phyloP scores from a whole-genome alignment of 64 coral and sea anemone genomes.

The Astreopora myriophthalma region DNA sequence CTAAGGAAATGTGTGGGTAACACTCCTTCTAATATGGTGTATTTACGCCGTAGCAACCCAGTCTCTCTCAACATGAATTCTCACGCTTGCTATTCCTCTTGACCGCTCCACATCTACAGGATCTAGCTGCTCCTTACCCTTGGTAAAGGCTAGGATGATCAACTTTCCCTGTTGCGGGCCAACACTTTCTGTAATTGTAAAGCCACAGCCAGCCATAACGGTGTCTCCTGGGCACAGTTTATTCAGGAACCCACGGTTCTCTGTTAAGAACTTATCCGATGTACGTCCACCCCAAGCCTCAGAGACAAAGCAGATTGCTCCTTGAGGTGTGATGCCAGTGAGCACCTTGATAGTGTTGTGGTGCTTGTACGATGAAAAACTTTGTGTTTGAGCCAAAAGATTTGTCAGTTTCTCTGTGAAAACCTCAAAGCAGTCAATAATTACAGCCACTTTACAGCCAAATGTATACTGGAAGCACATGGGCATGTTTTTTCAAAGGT shows the following conservation, averaged over 20 bases:
- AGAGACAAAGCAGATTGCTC: too few relatives aligned
- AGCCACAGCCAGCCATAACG: neutral
- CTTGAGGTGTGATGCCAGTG: too few relatives aligned
- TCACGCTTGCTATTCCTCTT: neutral
- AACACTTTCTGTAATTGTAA: constrained; percentile 6
- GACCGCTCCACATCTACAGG: neutral
- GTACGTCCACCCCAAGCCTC: too few relatives aligned
- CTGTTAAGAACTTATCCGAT: neutral
- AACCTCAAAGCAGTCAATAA: neutral
- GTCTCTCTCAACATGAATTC: neutral
- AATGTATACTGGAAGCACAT: too few relatives aligned
- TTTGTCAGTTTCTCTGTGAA: neutral
- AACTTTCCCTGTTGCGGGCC: neutral
- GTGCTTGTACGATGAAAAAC: too few relatives aligned
- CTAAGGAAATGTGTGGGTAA: constrained; percentile 1
- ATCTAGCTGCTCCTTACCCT: too few relatives aligned
- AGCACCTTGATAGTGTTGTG: too few relatives aligned
- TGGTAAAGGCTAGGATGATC: neutral
- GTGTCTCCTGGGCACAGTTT: neutral
- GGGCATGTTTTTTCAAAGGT: too few relatives aligned
- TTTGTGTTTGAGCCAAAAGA: neutral
- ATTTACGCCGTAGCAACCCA: neutral
- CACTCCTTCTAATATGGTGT: neutral
- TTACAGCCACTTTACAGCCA: neutral
- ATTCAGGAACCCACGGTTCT: neutral